Percentiles rank a stretch among this genome's conserved stretches.
Evolutionary conservation across 1,140 invertebrate genomes (phyloP).

Genomic region (Trichoplusia ni): DNA sequence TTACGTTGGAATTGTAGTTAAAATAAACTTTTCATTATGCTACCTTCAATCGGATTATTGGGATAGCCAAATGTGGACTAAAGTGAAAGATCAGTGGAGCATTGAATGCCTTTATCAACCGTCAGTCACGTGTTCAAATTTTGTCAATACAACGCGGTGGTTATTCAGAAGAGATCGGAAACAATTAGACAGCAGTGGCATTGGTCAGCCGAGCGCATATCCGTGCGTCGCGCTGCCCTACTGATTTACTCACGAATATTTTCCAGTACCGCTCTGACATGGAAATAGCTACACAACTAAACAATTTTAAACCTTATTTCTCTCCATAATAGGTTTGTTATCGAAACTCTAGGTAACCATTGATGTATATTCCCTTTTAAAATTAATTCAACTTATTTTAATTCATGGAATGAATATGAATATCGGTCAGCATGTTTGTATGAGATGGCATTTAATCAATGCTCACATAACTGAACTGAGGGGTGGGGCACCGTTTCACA

Average conservation of each 20-base stretch:
- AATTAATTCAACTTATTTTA: conserved; percentile 18
- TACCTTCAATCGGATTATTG: conserved; percentile 21
- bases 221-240: conserved; percentile 62
- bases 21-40: not conserved
- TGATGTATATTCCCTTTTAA: conserved; percentile 10
- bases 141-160: conserved; percentile 65
- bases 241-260: conserved; percentile 58
- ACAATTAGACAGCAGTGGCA: conserved; percentile 78
- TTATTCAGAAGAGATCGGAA: conserved; percentile 77
- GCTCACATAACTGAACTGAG: not conserved
- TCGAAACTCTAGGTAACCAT: not conserved
- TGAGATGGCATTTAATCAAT: conserved; percentile 22
- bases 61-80: not conserved
- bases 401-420: conserved; percentile 16
- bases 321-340: not conserved
- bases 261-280: conserved; percentile 27
- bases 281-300: conserved; percentile 6
- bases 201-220: conserved; percentile 77
- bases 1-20: not conserved
- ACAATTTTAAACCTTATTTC: conserved; percentile 21
- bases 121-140: conserved; percentile 71
- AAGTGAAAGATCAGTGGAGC: conserved; percentile 42
- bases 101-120: conserved; percentile 53
- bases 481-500: not conserved
- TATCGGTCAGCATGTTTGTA: conserved; percentile 15